These are phyloP conservation scores for Tenebrio molitor DNA, from an alignment of 1,140 invertebrate genomes.

Conservation along the genomic window DNA sequence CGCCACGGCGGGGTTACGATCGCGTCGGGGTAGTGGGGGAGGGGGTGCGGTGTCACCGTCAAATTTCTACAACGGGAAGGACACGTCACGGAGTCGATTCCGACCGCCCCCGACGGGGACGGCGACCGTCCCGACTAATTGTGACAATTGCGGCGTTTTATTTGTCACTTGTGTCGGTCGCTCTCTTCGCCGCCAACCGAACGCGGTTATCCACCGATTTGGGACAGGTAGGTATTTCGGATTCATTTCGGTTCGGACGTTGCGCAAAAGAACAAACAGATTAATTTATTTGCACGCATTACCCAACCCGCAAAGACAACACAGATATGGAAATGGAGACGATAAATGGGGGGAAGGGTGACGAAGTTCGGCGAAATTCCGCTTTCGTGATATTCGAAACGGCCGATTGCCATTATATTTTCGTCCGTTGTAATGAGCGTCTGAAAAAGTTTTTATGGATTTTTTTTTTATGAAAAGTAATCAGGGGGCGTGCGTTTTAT, in stretches of 20 bases:
- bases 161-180: too few relatives aligned
- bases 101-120: neutral
- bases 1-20: neutral
- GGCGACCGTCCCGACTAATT: neutral
- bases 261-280: constrained; percentile 29
- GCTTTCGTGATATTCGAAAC: neutral
- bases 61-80: constrained; percentile 26
- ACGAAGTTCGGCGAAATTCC: neutral
- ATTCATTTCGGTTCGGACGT: constrained; percentile 18
- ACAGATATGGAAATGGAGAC: constrained; percentile 11
- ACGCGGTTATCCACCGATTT: too few relatives aligned
- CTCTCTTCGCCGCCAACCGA: too few relatives aligned
- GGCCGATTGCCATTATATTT: neutral
- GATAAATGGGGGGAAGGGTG: neutral
- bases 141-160: neutral
- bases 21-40: neutral
- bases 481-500: neutral
- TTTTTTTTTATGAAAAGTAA: constrained; percentile 8
- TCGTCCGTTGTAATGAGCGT: neutral
- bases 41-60: constrained; percentile 9
- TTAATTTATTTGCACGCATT: constrained; percentile 31
- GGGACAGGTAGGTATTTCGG: too few relatives aligned
- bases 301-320: constrained; percentile 31
- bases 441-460: constrained; percentile 8
- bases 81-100: constrained; percentile 24